Evolutionary conservation across 2,797 vertebrate species (phyloP).

Genomic region (Mormyrops boulengeri): DNA sequence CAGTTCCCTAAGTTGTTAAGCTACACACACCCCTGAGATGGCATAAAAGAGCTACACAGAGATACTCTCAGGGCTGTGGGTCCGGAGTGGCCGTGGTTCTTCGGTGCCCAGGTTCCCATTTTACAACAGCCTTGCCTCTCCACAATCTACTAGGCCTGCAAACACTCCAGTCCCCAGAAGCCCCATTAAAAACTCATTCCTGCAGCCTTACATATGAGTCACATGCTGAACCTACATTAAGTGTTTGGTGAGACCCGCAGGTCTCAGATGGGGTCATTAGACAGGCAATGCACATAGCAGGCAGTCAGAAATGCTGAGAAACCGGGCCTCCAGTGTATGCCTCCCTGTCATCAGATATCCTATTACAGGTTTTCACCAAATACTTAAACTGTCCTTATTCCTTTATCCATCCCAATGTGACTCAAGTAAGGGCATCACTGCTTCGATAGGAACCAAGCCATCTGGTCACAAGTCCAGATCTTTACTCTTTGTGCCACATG

Average conservation of each 20-base stretch:
- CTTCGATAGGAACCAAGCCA: not conserved
- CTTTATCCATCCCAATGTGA: not conserved
- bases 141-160: not conserved
- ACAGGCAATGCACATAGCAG: not conserved
- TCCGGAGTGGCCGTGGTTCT: not conserved
- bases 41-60: not conserved
- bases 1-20: not conserved
- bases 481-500: not conserved
- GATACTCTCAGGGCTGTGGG: not conserved
- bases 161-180: not conserved
- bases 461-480: not conserved
- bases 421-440: not conserved
- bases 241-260: not conserved
- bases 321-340: not conserved
- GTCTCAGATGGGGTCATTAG: conserved; percentile 1
- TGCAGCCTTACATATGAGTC: not conserved
- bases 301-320: not conserved
- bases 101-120: not conserved
- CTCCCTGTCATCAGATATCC: not conserved
- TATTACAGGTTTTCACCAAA: not conserved
- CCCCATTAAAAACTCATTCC: not conserved
- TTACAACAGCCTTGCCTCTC: not conserved
- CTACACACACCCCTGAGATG: not conserved
- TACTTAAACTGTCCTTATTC: not conserved
- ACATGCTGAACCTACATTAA: not conserved